Conservation (phyloP, 1,140 invertebrate species). For the Ericerus pela region DNA sequence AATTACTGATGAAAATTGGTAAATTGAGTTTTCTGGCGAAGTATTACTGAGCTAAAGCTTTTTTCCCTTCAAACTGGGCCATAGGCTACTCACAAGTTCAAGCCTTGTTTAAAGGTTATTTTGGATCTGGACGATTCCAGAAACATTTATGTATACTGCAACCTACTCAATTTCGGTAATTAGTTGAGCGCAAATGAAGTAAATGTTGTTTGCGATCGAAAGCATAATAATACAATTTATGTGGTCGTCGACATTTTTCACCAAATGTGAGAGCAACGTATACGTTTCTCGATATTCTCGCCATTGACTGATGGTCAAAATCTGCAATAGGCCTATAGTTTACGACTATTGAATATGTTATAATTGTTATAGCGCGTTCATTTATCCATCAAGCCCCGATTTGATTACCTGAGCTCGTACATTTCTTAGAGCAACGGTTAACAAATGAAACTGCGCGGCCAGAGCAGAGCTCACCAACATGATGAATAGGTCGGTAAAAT, state of each 20-base stretch:
- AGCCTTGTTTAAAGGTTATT: too few species aligned
- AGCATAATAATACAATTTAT: slow-evolving; percentile 24
- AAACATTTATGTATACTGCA: too few species aligned
- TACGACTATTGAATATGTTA: neutral
- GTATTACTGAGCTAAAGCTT: too few species aligned
- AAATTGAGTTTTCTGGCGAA: too few species aligned
- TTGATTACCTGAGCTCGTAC: slow-evolving; percentile 19
- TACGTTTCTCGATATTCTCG: slow-evolving; percentile 23
- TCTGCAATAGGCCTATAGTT: slow-evolving; percentile 16
- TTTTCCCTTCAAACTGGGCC: too few species aligned
- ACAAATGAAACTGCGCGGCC: slow-evolving; percentile 20
- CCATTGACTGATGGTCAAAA: slow-evolving; percentile 21
- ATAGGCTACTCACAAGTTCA: too few species aligned
- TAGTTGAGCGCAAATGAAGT: slow-evolving; percentile 26
- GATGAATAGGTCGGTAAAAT: slow-evolving; percentile 47
- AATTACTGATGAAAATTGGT: too few species aligned
- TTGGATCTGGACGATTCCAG: too few species aligned
- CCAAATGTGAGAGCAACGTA: slow-evolving; percentile 20
- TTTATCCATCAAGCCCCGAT: too few species aligned
- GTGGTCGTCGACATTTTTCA: slow-evolving; percentile 24
- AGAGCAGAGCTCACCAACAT: slow-evolving; percentile 36
- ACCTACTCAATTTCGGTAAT: slow-evolving; percentile 27
- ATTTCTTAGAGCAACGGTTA: slow-evolving; percentile 17
- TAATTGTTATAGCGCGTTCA: neutral
- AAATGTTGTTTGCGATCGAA: slow-evolving; percentile 25